Evolutionary conservation across 2,797 vertebrate genomes (phyloP).

Genomic region (Hyperoplus immaculatus): DNA sequence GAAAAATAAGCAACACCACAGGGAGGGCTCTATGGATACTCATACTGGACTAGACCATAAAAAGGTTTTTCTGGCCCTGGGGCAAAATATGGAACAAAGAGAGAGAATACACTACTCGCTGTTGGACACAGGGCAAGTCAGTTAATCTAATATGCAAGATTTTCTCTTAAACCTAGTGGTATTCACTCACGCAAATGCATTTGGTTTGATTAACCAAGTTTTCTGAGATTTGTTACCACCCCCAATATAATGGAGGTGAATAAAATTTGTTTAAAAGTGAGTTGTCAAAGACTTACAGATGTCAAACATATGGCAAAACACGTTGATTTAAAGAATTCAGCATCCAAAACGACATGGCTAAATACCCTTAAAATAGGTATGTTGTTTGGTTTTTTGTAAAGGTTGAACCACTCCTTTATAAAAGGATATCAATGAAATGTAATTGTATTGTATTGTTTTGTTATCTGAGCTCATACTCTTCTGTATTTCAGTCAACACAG

Average conservation of each 20-base stretch:
- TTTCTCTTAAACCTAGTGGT: neutral
- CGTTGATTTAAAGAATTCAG: constrained; percentile 1
- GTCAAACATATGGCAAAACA: neutral
- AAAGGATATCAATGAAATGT: neutral
- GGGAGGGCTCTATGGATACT: constrained; percentile 4
- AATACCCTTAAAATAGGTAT: neutral
- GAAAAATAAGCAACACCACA: constrained; percentile 32
- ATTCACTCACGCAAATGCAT: neutral
- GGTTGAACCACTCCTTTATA: neutral
- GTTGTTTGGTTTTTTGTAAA: neutral
- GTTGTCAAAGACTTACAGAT: neutral
- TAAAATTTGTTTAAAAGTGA: neutral
- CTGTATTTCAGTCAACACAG: neutral
- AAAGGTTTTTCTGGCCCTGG: constrained; percentile 26
- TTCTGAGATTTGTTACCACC: neutral
- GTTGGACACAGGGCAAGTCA: constrained; percentile 1
- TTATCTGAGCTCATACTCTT: neutral
- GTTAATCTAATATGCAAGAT: neutral
- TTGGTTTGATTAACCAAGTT: neutral
- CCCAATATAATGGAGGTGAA: neutral
- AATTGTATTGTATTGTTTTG: too few relatives aligned
- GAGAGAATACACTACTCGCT: neutral
- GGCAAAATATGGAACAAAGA: constrained; percentile 4
- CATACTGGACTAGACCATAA: constrained; percentile 13
- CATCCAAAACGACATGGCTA: neutral